Evolutionary conservation across 92 coral and sea anemone genomes (phyloP).

Genomic region (Siderastrea radians): DNA sequence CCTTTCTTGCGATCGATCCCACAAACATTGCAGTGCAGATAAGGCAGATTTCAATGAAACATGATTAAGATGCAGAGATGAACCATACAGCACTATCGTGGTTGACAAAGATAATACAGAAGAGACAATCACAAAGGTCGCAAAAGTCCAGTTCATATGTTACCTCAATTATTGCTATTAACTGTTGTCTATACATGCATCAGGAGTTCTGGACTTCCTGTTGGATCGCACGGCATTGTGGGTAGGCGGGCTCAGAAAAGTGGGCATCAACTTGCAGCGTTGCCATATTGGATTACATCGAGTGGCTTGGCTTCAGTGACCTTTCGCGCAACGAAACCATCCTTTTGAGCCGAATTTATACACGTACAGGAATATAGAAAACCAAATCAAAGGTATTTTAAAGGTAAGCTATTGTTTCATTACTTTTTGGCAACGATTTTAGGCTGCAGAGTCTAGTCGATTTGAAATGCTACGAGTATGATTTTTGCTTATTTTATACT

Average conservation of each 20-base stretch:
- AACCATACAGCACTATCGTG: no score
- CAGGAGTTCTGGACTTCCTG: constrained; percentile 56
- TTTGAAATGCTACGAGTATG: constrained; percentile 34
- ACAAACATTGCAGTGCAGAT: no score
- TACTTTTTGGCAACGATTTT: constrained; percentile 27
- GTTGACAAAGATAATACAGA: no score
- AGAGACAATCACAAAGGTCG: no score
- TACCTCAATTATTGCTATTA: no score
- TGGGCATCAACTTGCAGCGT: constrained; percentile 41
- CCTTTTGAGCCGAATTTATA: constrained; percentile 36
- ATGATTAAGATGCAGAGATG: no score
- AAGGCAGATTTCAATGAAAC: no score
- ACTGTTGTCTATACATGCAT: constrained; percentile 31
- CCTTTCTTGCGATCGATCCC: no score
- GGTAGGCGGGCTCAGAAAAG: constrained; percentile 56
- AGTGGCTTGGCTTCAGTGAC: constrained; percentile 38
- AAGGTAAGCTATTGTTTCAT: constrained; percentile 41
- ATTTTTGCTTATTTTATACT: constrained; percentile 34
- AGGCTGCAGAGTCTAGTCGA: constrained; percentile 36
- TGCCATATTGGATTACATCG: constrained; percentile 51
- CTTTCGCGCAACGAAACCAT: constrained; percentile 24
- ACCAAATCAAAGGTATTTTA: constrained; percentile 37
- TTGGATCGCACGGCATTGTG: constrained; percentile 55
- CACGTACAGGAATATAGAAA: constrained; percentile 45
- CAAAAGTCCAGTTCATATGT: no score